Evolutionary conservation across 1,140 invertebrate species (phyloP).

Genomic region (Camponotus floridanus): DNA sequence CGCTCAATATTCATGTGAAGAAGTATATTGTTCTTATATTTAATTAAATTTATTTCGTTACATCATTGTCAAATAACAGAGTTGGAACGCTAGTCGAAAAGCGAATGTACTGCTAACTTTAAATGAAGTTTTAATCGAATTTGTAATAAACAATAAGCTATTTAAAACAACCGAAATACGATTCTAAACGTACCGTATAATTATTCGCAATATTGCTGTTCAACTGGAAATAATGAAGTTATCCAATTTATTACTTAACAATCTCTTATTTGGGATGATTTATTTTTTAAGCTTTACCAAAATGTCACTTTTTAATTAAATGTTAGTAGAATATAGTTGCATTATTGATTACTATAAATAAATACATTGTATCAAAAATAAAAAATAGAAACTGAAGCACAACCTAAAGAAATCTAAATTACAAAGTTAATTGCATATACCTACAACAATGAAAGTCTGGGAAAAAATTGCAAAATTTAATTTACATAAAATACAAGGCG

Average conservation of each 20-base stretch:
- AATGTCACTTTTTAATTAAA: neutral
- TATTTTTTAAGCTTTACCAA: neutral
- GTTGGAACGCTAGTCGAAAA: neutral
- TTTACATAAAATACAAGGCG: neutral
- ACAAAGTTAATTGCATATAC: no score
- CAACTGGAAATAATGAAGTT: neutral
- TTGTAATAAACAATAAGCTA: neutral
- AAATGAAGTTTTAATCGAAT: slow-evolving; percentile 9
- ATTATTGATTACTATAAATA: neutral
- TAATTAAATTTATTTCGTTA: neutral
- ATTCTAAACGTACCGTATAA: neutral
- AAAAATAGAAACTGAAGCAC: neutral
- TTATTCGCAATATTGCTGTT: neutral
- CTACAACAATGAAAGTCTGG: neutral
- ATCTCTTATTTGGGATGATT: neutral
- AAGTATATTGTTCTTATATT: neutral
- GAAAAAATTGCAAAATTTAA: neutral
- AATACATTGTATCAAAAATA: neutral
- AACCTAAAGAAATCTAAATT: neutral
- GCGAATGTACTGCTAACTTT: neutral
- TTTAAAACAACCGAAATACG: neutral
- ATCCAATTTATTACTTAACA: neutral
- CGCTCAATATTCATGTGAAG: neutral
- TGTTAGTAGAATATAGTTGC: neutral
- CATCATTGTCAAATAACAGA: no score